phyloP scores from a whole-genome alignment of 2,113 vertebrate genomes.

The Podarcis cretensis region DNA sequence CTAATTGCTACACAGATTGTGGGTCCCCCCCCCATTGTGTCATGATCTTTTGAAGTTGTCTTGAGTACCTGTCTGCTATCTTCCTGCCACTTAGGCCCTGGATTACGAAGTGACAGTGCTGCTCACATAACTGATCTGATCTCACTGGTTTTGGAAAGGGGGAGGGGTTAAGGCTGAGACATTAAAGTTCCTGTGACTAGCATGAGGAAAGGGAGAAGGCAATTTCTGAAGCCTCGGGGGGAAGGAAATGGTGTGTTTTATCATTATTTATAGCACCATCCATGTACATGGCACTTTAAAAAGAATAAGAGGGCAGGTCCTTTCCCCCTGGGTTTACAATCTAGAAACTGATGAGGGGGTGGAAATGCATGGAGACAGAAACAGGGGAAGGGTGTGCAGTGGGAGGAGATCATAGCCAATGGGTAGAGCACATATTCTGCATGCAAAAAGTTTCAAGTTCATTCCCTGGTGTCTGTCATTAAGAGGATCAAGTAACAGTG shows the following conservation, averaged over 20 bases:
- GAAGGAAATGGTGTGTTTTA: neutral
- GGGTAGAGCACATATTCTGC: neutral
- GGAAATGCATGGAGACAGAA: neutral
- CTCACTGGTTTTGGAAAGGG: slow-evolving; percentile 1
- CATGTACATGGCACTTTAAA: neutral
- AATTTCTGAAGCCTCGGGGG: neutral
- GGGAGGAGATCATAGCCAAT: neutral
- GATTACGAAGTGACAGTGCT: slow-evolving; percentile 72
- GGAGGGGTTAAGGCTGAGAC: slow-evolving; percentile 4
- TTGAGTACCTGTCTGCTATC: slow-evolving; percentile 50
- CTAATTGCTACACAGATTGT: slow-evolving; percentile 55
- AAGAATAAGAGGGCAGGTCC: too few relatives aligned
- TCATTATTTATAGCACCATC: neutral
- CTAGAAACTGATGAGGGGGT: neutral
- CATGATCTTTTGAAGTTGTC: slow-evolving; percentile 61
- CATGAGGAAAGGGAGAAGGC: neutral
- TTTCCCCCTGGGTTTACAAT: neutral
- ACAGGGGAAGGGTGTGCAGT: neutral
- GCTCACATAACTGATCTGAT: slow-evolving; percentile 25
- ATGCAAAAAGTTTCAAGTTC: neutral
- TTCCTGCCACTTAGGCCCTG: slow-evolving; percentile 39
- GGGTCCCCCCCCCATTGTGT: slow-evolving; percentile 26
- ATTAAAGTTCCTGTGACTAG: slow-evolving; percentile 19
- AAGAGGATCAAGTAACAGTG: neutral
- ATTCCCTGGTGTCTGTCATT: neutral